These are phyloP conservation scores for Gastrophryne carolinensis DNA, from an alignment of 2,797 vertebrate genomes.

Conservation along the genomic window DNA sequence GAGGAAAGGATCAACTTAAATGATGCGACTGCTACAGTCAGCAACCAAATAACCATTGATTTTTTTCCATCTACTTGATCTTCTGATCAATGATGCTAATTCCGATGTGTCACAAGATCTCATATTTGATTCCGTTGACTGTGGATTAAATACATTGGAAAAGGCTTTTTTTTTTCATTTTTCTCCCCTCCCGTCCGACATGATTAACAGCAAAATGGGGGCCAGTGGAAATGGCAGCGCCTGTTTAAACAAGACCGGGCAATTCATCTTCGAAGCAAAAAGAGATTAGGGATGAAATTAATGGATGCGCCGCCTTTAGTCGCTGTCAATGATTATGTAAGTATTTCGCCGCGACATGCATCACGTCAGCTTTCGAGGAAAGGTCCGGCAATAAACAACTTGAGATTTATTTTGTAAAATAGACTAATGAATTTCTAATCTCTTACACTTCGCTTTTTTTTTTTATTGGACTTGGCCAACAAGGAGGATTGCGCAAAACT, in stretches of 20 bases:
- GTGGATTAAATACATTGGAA: neutral
- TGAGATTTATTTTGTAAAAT: conserved; percentile 32
- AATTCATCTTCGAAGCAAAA: conserved; percentile 33
- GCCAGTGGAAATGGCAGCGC: neutral
- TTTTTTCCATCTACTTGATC: neutral
- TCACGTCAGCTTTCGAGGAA: conserved; percentile 29
- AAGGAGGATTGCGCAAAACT: neutral
- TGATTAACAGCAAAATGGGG: conserved; percentile 7
- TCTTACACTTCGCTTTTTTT: neutral
- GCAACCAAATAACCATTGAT: neutral
- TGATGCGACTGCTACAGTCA: neutral
- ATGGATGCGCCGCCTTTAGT: conserved; percentile 22
- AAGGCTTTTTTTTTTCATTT: neutral
- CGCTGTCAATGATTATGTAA: conserved; percentile 36
- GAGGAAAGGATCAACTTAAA: neutral
- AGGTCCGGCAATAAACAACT: conserved; percentile 15
- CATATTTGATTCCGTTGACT: neutral
- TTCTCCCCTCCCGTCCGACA: neutral
- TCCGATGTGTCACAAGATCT: neutral
- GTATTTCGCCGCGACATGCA: conserved; percentile 7
- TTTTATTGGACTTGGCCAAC: neutral
- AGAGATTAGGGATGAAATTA: conserved; percentile 37
- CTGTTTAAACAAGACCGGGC: conserved; percentile 4
- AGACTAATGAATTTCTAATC: conserved; percentile 28
- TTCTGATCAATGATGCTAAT: neutral